These are phyloP conservation scores for Temnothorax rugatulus DNA, from an alignment of 2,888 invertebrate species.

Conservation along the genomic window DNA sequence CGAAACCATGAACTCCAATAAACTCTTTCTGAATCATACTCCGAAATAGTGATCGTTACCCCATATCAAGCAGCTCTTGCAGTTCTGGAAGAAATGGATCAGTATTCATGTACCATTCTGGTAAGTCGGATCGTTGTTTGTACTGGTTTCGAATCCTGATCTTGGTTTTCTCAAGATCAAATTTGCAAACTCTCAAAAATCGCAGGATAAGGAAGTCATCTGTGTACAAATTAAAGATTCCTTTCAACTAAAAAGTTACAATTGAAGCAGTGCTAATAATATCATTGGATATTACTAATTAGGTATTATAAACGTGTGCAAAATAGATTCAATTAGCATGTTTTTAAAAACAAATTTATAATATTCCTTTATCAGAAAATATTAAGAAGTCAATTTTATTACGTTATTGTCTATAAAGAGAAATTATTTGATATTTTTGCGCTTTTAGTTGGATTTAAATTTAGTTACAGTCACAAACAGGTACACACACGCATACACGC, in stretches of 20 bases:
- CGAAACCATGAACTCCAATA: too few species aligned
- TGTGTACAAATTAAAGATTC: conserved; percentile 52
- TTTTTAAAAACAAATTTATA: neutral
- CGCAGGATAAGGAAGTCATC: conserved; percentile 87
- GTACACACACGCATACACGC: too few species aligned
- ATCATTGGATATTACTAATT: neutral
- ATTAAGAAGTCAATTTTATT: too few species aligned
- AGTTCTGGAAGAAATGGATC: conserved; percentile 88
- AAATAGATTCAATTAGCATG: neutral
- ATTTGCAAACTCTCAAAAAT: conserved; percentile 89
- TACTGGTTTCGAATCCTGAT: conserved; percentile 88
- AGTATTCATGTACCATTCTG: conserved; percentile 89
- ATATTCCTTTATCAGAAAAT: neutral
- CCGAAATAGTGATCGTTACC: conserved; percentile 80
- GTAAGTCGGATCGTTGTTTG: conserved; percentile 87
- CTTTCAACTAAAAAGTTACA: neutral
- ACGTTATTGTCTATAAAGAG: too few species aligned
- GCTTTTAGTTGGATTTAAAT: neutral
- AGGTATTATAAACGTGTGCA: neutral
- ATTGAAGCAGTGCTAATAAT: neutral
- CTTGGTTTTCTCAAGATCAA: conserved; percentile 88
- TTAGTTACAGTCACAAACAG: too few species aligned
- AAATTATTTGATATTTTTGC: too few species aligned
- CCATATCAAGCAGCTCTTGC: conserved; percentile 88
- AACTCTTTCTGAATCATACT: neutral